Evolutionary conservation across 2,888 invertebrate species (phyloP).

Genomic region (Trisateles emortualis): DNA sequence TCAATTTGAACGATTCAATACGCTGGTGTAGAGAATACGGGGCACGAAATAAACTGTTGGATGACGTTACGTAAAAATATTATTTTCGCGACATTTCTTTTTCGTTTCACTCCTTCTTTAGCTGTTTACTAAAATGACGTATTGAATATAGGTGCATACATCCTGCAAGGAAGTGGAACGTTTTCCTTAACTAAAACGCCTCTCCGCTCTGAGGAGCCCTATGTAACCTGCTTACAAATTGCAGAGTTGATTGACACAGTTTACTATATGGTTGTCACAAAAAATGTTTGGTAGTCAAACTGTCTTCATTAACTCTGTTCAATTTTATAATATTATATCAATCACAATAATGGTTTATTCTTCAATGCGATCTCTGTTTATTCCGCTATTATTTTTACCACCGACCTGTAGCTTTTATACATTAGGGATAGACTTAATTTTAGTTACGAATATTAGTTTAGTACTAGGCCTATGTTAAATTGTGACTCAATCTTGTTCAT

Average conservation of each 20-base stretch:
- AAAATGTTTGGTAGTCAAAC: conserved; percentile 3
- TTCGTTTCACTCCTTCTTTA: too few relatives aligned
- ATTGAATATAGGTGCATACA: too few relatives aligned
- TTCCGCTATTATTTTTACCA: conserved; percentile 47
- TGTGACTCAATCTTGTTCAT: conserved; percentile 36
- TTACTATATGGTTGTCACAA: conserved; percentile 10
- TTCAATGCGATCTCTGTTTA: conserved; percentile 38
- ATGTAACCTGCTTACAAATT: neutral
- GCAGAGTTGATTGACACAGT: conserved; percentile 19
- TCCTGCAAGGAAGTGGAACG: too few relatives aligned
- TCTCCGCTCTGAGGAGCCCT: too few relatives aligned
- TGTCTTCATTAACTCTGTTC: conserved; percentile 14
- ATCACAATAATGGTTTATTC: conserved; percentile 22
- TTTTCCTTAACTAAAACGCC: too few relatives aligned
- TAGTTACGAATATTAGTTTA: conserved; percentile 40
- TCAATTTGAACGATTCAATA: too few relatives aligned
- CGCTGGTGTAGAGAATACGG: too few relatives aligned
- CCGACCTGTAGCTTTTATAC: conserved; percentile 46
- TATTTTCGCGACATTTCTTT: too few relatives aligned
- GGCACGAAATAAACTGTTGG: too few relatives aligned
- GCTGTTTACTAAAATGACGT: too few relatives aligned
- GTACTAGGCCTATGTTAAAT: conserved; percentile 30
- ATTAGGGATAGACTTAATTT: conserved; percentile 45
- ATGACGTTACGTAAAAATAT: too few relatives aligned
- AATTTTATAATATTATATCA: neutral